Base-by-base conservation (phyloP, 2,888 invertebrate genomes). In the Julus scandinavius region DNA sequence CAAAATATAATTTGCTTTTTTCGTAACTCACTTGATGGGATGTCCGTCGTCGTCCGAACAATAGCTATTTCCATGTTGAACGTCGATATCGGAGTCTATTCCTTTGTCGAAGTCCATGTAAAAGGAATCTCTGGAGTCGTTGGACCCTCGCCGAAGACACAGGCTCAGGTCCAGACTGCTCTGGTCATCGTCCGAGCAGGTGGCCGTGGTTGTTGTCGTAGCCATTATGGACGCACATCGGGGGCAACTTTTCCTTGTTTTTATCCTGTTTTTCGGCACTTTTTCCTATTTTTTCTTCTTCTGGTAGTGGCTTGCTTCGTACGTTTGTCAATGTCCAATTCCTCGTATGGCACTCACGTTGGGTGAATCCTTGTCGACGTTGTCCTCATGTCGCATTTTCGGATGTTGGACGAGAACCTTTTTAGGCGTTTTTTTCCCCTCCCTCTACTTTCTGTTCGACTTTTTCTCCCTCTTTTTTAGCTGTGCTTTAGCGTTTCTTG, bases 101-200 rank as follows among this genome's bases (percentile, higher is more conserved):
- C 97, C 97, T 92, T 93, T 96, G 91, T 96, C 97, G 92, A 97
- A 96, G 93, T 97, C 96, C 96, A 97, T 96, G 91, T 97, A 97
- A 92, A 96, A 97, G 88, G 96, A 96, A 92, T 97, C 97, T 90
- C 96, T 94, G 58, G 97, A 97, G 93, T 96, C 97, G 92, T 96
- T 96, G 63, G 96, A 96, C 87, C 96, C 96, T 89, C 96, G 95
- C 91, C 97, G 94, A 92, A 97, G 93, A 93, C 96, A 96, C 90
- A 97, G 94, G 93, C 96, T 96, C 93, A 97, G 93, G 93, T 97
- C 96, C 90, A 96, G 96, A 89, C 96, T 96, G 85, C 90, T 89
- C 92, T 96, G 96, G 94, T 97, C 96, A 93, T 94, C 94, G 93
- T 94, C 94, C 41, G 87, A 87, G 38, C 38, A 38, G 40, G 72